Base-by-base conservation (phyloP, 2,113 vertebrate species). In the Tragulus kanchil region DNA sequence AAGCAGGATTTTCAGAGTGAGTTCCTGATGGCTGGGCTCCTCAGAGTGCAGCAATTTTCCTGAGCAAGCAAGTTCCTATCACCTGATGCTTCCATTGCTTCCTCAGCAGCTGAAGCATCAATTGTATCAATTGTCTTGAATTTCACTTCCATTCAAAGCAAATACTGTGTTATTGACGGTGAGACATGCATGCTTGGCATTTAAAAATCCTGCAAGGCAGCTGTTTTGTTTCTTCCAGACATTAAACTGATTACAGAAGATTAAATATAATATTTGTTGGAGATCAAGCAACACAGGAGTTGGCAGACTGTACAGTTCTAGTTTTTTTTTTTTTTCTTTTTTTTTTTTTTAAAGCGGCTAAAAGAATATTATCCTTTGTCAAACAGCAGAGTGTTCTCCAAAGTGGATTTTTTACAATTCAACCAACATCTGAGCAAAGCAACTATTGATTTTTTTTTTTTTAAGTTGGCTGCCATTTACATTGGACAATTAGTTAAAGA, bases 181-280 rank as follows among this genome's bases (percentile, higher is more conserved):
- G 11, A 98, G 97, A 97, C 96, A 95, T 78, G 95, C 90, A 90
- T 2, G 1, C 93, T 94, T 79, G 65, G 94, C 95, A 95, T 97
- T 97, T 94, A 90, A 71, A 96, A 92, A 81, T 96, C 96, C 75
- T 94, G 93, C 96, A 93, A 97, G 95, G 92, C 98, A 98, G 98
- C 98, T 98, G 95, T 92, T 98, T 84, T 94, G 36, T 95, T 98
- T 97, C 88, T 97, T 96, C 83, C 93, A 36, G 94, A 97, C 93
- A 95, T 97, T 98, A 98, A 98, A 93, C 25, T 73, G 93, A 95
- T 97, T 96, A 96, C 85, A 92, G 92, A 71, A 97, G 95, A 98
- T 77, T 94, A 98, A 98, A 89, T 64, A 78, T 85, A 90, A 95
- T 86, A 95, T 88, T 97, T 97, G 58, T 94, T 96, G 64, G 79